A percentile compares a stretch with the other conserved stretches of the same genome.
Conservation (phyloP, 2,888 invertebrate genomes). For the Pycnomerus fuliginosus region DNA sequence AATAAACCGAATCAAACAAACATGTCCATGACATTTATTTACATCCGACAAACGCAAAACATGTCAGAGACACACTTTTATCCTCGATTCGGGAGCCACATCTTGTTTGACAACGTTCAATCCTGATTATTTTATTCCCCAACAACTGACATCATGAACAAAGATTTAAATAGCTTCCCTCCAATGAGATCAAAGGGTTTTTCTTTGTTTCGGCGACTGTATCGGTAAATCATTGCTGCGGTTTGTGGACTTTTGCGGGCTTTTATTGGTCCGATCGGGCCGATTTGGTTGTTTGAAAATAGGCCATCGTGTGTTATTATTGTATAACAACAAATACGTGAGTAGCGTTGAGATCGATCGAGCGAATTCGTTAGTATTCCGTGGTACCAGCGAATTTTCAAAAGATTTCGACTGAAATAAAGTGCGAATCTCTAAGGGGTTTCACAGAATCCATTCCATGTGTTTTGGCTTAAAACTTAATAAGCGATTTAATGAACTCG, state of each 20-base stretch:
- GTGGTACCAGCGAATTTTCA: slow-evolving; percentile 12
- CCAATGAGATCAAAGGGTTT: not conserved
- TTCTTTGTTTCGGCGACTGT: slow-evolving; percentile 1
- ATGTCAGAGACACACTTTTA: not conserved
- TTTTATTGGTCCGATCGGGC: slow-evolving; percentile 17
- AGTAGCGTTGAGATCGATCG: slow-evolving; percentile 14
- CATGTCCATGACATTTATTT: slow-evolving; percentile 5
- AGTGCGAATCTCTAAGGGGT: no score
- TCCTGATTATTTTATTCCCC: not conserved
- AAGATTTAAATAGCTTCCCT: not conserved
- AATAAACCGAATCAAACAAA: slow-evolving; percentile 5
- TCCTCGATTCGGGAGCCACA: not conserved
- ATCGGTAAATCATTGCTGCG: slow-evolving; percentile 5
- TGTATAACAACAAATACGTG: slow-evolving; percentile 19
- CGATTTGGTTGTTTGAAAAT: slow-evolving; percentile 19
- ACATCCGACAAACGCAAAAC: not conserved
- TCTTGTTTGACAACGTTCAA: not conserved
- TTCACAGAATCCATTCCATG: no score
- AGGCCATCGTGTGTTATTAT: slow-evolving; percentile 13
- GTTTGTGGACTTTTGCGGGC: slow-evolving; percentile 9
- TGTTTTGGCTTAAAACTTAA: no score
- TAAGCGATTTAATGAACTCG: no score
- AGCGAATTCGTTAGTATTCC: slow-evolving; percentile 16
- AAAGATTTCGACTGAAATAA: no score
- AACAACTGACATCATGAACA: not conserved